Conservation (phyloP, 2,888 invertebrate genomes). For the Strigamia maritima region DNA sequence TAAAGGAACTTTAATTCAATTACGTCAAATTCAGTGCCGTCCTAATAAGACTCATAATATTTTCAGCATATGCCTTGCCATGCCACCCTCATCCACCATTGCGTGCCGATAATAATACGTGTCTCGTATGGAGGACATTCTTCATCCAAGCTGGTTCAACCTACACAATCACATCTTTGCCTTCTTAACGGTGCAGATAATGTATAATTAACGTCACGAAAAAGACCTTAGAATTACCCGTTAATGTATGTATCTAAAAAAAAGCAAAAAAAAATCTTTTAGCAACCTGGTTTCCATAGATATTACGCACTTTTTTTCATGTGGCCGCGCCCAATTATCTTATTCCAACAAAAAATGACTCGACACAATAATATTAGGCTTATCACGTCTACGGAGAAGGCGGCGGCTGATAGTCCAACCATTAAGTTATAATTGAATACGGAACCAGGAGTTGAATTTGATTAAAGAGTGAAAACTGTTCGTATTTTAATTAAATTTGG, state of each 20-base stretch:
- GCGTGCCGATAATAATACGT: conserved; percentile 24
- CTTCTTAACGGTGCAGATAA: conserved; percentile 11
- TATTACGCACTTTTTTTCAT: not conserved
- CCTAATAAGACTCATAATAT: conserved; percentile 25
- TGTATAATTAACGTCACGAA: conserved; percentile 18
- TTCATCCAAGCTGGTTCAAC: conserved; percentile 12
- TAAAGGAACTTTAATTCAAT: conserved; percentile 18
- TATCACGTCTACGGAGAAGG: not conserved
- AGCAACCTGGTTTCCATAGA: not conserved
- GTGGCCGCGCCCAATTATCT: conserved; percentile 6
- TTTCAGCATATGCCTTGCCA: conserved; percentile 8
- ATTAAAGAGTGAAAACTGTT: conserved; percentile 20
- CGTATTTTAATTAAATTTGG: conserved; percentile 22
- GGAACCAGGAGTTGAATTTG: conserved; percentile 6
- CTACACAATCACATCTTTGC: conserved; percentile 21
- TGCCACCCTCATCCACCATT: conserved; percentile 6
- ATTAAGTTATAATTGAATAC: conserved; percentile 22
- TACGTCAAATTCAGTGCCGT: conserved; percentile 23
- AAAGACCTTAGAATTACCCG: conserved; percentile 1
- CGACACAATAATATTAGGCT: not conserved
- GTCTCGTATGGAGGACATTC: conserved; percentile 14
- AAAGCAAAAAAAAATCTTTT: not conserved
- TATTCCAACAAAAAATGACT: not conserved
- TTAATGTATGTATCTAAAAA: conserved; percentile 6
- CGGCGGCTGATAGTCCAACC: not conserved